phyloP scores from a whole-genome alignment of 2,797 vertebrate genomes.

The Sarcophilus harrisii region DNA sequence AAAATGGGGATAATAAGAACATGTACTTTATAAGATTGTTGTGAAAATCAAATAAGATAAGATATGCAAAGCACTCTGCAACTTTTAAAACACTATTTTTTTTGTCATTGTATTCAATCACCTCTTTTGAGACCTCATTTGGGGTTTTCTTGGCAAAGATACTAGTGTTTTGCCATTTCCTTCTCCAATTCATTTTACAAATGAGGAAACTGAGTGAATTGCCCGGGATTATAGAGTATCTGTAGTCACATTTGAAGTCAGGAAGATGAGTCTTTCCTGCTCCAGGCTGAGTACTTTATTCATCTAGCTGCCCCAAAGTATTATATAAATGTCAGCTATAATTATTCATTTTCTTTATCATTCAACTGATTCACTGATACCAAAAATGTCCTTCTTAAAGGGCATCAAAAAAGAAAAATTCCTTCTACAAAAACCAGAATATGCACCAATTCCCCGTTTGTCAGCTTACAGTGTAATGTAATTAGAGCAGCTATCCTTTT shows the following conservation, averaged over 20 bases:
- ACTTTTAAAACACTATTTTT: background rate
- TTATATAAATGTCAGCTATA: background rate
- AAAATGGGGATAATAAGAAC: background rate
- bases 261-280: background rate
- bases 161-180: background rate
- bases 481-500: slow-evolving; percentile 7
- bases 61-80: background rate
- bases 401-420: background rate
- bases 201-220: background rate
- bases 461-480: background rate
- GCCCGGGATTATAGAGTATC: background rate
- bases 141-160: background rate
- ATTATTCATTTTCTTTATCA: background rate
- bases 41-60: background rate
- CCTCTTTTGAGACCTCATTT: background rate
- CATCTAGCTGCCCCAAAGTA: background rate
- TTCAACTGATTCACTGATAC: background rate
- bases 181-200: background rate
- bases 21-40: background rate
- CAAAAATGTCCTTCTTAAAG: background rate
- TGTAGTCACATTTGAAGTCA: background rate
- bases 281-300: too few relatives aligned
- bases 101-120: background rate
- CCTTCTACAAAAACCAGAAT: background rate
- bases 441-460: background rate